Evolutionary conservation across 2,797 vertebrate species (phyloP).

Genomic region (Sebastes goodei): DNA sequence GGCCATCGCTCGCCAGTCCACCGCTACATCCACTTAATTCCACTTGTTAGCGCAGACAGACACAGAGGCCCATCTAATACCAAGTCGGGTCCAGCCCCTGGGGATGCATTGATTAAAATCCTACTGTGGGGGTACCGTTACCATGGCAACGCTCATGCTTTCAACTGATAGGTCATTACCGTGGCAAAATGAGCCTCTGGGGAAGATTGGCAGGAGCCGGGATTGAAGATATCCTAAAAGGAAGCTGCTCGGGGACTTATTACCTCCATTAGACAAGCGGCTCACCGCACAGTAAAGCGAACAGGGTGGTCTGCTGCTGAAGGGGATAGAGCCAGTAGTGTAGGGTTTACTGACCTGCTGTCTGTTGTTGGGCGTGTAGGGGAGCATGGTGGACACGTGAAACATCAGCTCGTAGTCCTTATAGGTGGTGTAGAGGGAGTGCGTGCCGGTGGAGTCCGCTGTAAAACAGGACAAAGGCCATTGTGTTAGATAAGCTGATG

Average conservation of each 20-base stretch:
- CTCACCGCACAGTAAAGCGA: conserved; percentile 5
- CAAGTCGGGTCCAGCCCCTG: conserved; percentile 24
- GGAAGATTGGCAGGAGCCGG: conserved; percentile 54
- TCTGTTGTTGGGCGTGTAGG: conserved; percentile 95
- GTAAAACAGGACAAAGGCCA: conserved; percentile 50
- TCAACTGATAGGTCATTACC: conserved; percentile 64
- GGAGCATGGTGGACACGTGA: conserved; percentile 96
- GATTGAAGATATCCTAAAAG: conserved; percentile 55
- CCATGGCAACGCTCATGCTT: conserved; percentile 63
- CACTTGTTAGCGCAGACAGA: conserved; percentile 57
- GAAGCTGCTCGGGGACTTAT: conserved; percentile 56
- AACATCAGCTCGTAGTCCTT: conserved; percentile 99
- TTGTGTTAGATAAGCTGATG: not conserved
- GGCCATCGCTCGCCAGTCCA: conserved; percentile 36
- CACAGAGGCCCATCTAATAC: conserved; percentile 49
- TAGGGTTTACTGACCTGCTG: conserved; percentile 88
- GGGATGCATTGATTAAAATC: conserved; percentile 72
- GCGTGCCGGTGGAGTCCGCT: conserved; percentile 97
- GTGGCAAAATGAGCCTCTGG: conserved; percentile 58
- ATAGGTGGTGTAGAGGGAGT: conserved; percentile 98
- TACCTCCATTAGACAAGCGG: conserved; percentile 31
- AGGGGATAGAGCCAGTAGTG: not conserved
- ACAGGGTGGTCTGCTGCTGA: conserved; percentile 15
- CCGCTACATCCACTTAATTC: conserved; percentile 63
- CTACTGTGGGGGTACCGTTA: conserved; percentile 52